phyloP scores from a whole-genome alignment of 2,797 vertebrate genomes.

The Thalassophryne amazonica region DNA sequence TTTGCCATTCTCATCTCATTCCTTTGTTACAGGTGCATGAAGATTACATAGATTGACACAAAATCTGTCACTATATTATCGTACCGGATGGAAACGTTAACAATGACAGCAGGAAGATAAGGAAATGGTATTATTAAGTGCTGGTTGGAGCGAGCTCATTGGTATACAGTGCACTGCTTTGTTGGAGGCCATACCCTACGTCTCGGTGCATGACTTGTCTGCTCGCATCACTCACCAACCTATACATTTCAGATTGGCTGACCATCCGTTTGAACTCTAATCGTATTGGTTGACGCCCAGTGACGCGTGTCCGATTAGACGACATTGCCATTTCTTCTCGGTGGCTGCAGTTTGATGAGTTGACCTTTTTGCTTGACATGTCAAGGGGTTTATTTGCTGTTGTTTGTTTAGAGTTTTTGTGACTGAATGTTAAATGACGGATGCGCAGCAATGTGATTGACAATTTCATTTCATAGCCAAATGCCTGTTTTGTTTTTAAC shows the following conservation, averaged over 20 bases:
- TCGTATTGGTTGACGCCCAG: constrained; percentile 39
- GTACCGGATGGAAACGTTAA: constrained; percentile 8
- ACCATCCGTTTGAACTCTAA: constrained; percentile 49
- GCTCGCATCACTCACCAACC: constrained; percentile 30
- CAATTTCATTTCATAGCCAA: constrained; percentile 45
- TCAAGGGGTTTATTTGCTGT: constrained; percentile 12
- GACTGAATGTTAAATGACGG: constrained; percentile 8
- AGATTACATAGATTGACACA: background rate
- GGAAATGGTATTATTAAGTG: constrained; percentile 27
- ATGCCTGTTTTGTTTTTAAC: constrained; percentile 16
- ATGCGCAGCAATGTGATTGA: constrained; percentile 26
- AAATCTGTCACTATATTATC: constrained; percentile 4
- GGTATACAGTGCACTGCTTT: constrained; percentile 39
- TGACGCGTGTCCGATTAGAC: constrained; percentile 39
- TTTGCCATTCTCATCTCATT: constrained; percentile 7
- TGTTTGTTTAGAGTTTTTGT: constrained; percentile 38
- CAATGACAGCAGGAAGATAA: constrained; percentile 31
- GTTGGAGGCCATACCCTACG: constrained; percentile 18
- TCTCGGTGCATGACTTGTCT: constrained; percentile 38
- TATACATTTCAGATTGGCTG: constrained; percentile 44
- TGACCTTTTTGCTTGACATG: constrained; percentile 33
- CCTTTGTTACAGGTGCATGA: background rate
- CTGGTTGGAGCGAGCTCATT: constrained; percentile 48
- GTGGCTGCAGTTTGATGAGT: constrained; percentile 34
- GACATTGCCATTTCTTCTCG: constrained; percentile 30